Evolutionary conservation across 2,797 vertebrate species (phyloP).

Genomic region (Malacoraja senta): DNA sequence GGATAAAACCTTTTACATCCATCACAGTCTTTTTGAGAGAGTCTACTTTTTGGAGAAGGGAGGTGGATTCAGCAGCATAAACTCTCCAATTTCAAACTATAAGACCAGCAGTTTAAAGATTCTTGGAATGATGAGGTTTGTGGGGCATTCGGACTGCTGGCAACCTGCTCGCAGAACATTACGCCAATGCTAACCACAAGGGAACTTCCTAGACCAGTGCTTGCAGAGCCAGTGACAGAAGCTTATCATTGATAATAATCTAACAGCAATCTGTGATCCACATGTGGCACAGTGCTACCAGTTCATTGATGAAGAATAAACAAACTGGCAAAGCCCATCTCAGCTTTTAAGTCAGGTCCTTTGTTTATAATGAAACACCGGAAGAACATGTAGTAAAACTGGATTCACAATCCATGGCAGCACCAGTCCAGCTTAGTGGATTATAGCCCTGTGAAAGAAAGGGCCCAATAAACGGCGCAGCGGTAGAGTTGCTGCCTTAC

Average conservation of each 20-base stretch:
- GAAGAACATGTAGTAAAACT: neutral
- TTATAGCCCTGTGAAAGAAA: neutral
- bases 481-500: too few species aligned
- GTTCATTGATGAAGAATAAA: neutral
- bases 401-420: neutral
- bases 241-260: neutral
- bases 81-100: neutral
- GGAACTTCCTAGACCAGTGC: neutral
- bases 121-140: neutral
- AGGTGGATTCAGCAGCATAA: neutral
- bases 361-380: neutral
- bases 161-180: neutral
- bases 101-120: neutral
- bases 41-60: neutral
- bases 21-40: neutral
- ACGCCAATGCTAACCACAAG: neutral
- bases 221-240: neutral
- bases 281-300: neutral
- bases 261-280: neutral
- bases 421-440: neutral
- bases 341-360: slow-evolving; percentile 1
- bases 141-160: neutral
- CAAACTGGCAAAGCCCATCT: neutral
- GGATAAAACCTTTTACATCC: neutral
- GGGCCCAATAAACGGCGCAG: neutral